A percentile compares a stretch with the other conserved stretches of the same genome.
These are phyloP conservation scores for Crambe crambe DNA, from an alignment of 37 sponge, comb jelly and placozoan species.

Conservation along the genomic window DNA sequence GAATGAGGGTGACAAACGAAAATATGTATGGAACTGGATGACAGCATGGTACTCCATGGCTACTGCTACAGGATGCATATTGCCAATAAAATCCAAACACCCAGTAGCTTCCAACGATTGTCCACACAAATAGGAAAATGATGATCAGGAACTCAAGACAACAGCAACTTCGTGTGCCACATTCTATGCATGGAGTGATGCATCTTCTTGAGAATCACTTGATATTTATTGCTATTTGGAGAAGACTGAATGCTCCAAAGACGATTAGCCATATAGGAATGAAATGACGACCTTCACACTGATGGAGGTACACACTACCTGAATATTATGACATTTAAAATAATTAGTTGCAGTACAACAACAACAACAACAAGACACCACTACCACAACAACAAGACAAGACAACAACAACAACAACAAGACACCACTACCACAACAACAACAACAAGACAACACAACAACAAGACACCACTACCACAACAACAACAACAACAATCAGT, in stretches of 20 bases:
- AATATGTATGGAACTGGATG: constrained; percentile 45
- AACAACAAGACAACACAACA: too few species aligned
- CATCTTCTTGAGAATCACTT: constrained; percentile 11
- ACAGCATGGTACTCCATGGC: constrained; percentile 39
- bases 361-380: too few species aligned
- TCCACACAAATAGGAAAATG: constrained; percentile 65
- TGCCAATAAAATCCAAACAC: constrained; percentile 27
- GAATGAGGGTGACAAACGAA: constrained; percentile 36
- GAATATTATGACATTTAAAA: too few species aligned
- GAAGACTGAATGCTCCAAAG: constrained; percentile 51
- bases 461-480: too few species aligned
- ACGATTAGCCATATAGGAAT: constrained; percentile 74
- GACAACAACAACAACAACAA: too few species aligned
- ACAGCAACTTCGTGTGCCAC: constrained; percentile 20
- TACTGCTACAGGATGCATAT: neutral
- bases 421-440: too few species aligned
- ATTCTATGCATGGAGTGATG: neutral
- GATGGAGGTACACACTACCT: constrained; percentile 38
- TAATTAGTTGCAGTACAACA: too few species aligned
- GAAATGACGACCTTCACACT: constrained; percentile 11
- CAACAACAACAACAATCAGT: too few species aligned
- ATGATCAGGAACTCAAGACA: constrained; percentile 43
- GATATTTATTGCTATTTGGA: constrained; percentile 36
- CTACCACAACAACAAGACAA: too few species aligned
- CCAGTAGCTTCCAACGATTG: constrained; percentile 69